Evolutionary conservation across 1,140 invertebrate species (phyloP).

Genomic region (Lerema accius): DNA sequence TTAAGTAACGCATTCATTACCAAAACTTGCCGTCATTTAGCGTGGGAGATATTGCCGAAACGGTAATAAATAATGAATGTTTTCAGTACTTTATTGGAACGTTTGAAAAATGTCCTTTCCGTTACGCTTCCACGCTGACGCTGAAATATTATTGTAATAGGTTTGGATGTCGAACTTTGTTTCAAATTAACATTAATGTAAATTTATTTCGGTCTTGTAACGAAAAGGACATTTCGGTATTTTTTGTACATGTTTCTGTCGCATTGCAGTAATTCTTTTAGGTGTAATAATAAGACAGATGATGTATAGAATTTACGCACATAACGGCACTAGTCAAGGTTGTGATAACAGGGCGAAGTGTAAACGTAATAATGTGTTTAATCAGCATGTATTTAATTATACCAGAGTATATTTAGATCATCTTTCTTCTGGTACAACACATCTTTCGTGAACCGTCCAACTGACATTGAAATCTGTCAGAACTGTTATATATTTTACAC

Average conservation of each 20-base stretch:
- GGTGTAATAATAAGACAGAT: not conserved
- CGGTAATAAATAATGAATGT: conserved; percentile 33
- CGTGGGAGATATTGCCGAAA: conserved; percentile 7
- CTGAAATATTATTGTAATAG: conserved; percentile 34
- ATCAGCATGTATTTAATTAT: too few species aligned
- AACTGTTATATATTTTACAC: too few species aligned
- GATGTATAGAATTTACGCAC: too few species aligned
- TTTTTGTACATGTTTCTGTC: not conserved
- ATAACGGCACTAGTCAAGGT: too few species aligned
- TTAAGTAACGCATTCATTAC: not conserved
- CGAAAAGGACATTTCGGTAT: not conserved
- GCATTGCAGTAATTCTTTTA: not conserved
- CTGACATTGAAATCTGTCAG: too few species aligned
- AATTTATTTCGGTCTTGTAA: conserved; percentile 24
- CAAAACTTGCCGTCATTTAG: conserved; percentile 5
- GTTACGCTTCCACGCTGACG: conserved; percentile 32
- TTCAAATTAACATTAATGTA: conserved; percentile 31
- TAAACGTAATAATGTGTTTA: too few species aligned
- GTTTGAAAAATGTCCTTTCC: conserved; percentile 35
- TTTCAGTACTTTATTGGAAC: conserved; percentile 33
- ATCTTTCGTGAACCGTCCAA: too few species aligned
- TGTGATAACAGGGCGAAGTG: too few species aligned
- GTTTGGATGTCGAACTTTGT: conserved; percentile 32
- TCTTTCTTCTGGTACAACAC: too few species aligned
- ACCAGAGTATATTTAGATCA: too few species aligned